Evolutionary conservation across 35 echinoderm and acorn worm genomes (phyloP), one percentile per base, ranked within the genome.

Genomic region (Acanthaster planci): DNA sequence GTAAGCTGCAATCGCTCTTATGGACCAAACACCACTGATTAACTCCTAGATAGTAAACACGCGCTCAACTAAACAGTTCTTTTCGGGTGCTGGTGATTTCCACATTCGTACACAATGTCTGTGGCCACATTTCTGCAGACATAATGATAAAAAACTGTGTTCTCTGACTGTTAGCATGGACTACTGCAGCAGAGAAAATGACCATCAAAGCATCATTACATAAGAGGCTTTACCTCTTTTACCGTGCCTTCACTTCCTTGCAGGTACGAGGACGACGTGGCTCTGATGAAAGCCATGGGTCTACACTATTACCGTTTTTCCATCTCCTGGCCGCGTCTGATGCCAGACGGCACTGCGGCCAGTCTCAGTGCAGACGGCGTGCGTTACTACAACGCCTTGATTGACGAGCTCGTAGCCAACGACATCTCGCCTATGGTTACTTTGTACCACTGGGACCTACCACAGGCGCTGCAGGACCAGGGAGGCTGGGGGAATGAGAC

Each of bases 391-490:
- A 97, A 89, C 47, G 84, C 78, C 75, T 82, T 97, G 18, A 92
- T 97, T 32, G 75, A 97, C 27, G 94, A 81, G 19, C 77, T 97
- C 18, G 9, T 85, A 15, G 83, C 30, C 19, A 89, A 84, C 56
- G 82, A 58, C 19, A 97, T 97, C 22, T 85, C 37, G n/a, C 94
- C 94, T 34, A 87, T 92, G 80, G 90, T 97, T 14, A 92, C 87
- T 1, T 84, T 97, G 15, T 97, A 92, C 54, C 94, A 97, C 78
- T 97, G 94, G 94, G 94, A 97, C 86, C 68, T 97, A 50, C 94
- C 94, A 38, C 90, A 97, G 60, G 87, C 86, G 58, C 40, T 92
- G 32, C 55, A 92, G 31, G 87, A 97, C 64, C 26, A 77, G 8
- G 90, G 94, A 6, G 87, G 94, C 22, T 97, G 87, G 85, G 82